Conservation (phyloP, 1,140 invertebrate species). For the Oryctes rhinoceros region DNA sequence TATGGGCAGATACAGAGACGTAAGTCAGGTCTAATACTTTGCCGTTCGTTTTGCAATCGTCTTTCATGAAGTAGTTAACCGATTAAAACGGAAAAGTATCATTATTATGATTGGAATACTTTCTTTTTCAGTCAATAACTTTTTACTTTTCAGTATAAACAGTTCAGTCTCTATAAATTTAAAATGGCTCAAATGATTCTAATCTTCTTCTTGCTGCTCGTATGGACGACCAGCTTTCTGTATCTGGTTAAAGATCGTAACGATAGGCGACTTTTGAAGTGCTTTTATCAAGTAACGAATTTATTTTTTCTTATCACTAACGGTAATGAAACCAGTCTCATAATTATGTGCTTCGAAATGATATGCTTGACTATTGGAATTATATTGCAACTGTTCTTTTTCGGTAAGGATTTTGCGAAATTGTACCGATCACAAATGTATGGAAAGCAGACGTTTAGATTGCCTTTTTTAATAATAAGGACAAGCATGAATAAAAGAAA, state of each 20-base stretch:
- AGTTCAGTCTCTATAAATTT: constrained; percentile 35
- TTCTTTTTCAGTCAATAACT: background rate
- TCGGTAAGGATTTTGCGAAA: constrained; percentile 2
- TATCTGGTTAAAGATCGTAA: background rate
- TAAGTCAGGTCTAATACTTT: background rate
- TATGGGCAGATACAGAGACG: constrained; percentile 29
- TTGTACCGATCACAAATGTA: background rate
- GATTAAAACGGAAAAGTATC: too few relatives aligned
- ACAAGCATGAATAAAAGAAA: too few relatives aligned
- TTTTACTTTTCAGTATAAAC: constrained; percentile 18
- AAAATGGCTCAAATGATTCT: constrained; percentile 33
- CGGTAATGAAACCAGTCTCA: background rate
- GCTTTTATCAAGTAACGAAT: constrained; percentile 11
- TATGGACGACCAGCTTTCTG: constrained; percentile 25
- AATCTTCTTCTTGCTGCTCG: background rate
- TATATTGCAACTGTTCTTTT: constrained; percentile 29
- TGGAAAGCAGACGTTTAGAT: background rate
- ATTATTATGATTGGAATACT: too few relatives aligned
- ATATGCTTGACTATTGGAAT: constrained; percentile 5
- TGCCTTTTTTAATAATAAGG: too few relatives aligned
- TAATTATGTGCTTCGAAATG: constrained; percentile 7
- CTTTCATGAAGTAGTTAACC: too few relatives aligned
- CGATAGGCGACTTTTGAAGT: background rate
- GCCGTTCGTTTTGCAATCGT: too few relatives aligned
- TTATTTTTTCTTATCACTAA: constrained; percentile 31